phyloP scores from a whole-genome alignment of 2,888 invertebrate species.

The Hylaea fasciaria region DNA sequence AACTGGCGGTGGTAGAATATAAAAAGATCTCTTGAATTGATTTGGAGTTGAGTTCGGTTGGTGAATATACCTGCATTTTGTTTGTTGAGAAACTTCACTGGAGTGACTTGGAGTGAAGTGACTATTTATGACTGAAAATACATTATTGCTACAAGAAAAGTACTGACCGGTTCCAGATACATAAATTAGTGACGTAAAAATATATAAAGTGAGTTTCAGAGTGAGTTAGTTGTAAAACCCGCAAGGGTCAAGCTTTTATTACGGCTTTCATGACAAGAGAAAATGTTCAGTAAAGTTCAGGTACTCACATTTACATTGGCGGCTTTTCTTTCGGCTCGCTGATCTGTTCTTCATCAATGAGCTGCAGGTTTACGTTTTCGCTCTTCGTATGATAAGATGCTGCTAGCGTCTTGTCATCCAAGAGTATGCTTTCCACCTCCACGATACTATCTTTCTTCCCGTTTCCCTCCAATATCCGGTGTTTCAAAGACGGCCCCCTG shows the following conservation, averaged over 20 bases:
- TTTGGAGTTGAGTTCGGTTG: slow-evolving; percentile 1
- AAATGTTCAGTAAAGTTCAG: no score
- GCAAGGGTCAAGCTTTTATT: no score
- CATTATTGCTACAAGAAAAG: no score
- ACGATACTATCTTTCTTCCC: slow-evolving; percentile 81
- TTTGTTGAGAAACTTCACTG: slow-evolving; percentile 5
- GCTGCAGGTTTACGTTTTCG: slow-evolving; percentile 73
- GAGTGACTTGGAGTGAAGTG: background rate
- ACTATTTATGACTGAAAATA: background rate
- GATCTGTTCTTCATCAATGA: slow-evolving; percentile 74
- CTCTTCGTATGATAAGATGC: slow-evolving; percentile 68
- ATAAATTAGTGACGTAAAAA: no score
- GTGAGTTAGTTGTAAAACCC: no score
- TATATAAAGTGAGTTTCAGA: no score
- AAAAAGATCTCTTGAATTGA: slow-evolving; percentile 30
- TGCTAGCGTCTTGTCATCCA: slow-evolving; percentile 76
- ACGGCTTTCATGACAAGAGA: no score
- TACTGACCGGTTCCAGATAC: no score
- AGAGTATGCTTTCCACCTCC: slow-evolving; percentile 84
- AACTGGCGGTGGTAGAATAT: slow-evolving; percentile 36
- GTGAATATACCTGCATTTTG: slow-evolving; percentile 10
- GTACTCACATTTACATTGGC: slow-evolving; percentile 68
- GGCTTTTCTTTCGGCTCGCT: slow-evolving; percentile 65
- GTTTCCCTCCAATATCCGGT: slow-evolving; percentile 65
- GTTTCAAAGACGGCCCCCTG: slow-evolving; percentile 79